Base-by-base conservation (phyloP, 1,140 invertebrate species). In the Vollenhovia emeryi region DNA sequence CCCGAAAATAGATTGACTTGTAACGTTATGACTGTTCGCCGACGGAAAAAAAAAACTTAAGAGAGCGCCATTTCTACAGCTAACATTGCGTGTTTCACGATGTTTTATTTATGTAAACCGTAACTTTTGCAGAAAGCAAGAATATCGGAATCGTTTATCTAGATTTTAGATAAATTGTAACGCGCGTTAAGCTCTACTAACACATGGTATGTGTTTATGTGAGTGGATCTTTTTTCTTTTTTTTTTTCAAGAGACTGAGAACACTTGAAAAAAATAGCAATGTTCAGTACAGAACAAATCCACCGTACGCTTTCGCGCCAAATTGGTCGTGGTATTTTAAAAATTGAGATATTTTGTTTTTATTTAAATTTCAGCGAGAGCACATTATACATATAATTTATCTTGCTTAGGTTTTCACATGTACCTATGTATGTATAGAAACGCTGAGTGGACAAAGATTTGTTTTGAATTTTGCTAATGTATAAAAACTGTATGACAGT, bases 1-100 rank as follows among this genome's bases (percentile, higher is more conserved):
- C 91, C 91, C 89, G 52, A 87, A 83, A 90, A 85, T 80, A 85
- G 30, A 85, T 83, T 75, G 66, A 24, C 40, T 90, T 33, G 75
- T 85, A 85, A 79, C 13, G 50, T 73, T 85, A 33, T 36, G 57
- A 82, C 74, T 68, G 33, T 85, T 76, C 71, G 73, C 80, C 68
- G 64, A 82, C 40, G 85, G 78, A 76, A 55, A 88, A 86, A 66
- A 76, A 55, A 88, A 86, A 66, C 60, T 88, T 60, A 59, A 73
- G 27, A 27, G 40, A 89, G 86, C 80, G 62, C 15, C 62, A 78
- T 86, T 89, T 89, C 59, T 80, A 80, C 27, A 80, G n/a, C 6
- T 88, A 52, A 76, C 40, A 80, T 80, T 62, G 48, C 24, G 33
- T 79, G 30, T 86, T 87, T 84, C 71, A 79, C 21, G 6, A 66